A percentile compares a stretch with the other conserved stretches of the same genome.
These are phyloP conservation scores for Drosophila macrothrix DNA, from an alignment of 2,888 invertebrate species.

Conservation along the genomic window DNA sequence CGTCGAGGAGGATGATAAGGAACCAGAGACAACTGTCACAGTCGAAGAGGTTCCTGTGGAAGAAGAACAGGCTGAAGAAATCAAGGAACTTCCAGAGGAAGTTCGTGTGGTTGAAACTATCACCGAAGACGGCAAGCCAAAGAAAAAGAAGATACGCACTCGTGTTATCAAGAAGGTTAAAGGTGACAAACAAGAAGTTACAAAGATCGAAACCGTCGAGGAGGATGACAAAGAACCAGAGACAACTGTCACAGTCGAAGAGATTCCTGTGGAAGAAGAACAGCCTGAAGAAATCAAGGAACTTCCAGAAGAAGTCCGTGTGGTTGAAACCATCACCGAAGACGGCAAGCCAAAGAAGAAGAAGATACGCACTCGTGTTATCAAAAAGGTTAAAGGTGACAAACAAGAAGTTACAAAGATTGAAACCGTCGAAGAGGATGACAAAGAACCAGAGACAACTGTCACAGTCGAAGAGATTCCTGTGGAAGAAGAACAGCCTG, in stretches of 20 bases:
- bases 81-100: conserved; percentile 26
- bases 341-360: conserved; percentile 28
- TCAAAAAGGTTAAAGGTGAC: conserved; percentile 35
- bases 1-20: conserved; percentile 44
- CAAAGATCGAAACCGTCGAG: conserved; percentile 38
- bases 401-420: conserved; percentile 34
- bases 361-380: conserved; percentile 31
- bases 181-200: conserved; percentile 38
- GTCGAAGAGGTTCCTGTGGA: conserved; percentile 27
- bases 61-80: conserved; percentile 12
- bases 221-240: conserved; percentile 34
- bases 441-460: conserved; percentile 26
- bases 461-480: conserved; percentile 25
- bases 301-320: conserved; percentile 32
- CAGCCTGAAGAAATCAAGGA: conserved; percentile 20
- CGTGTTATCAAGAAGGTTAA: conserved; percentile 37
- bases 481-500: conserved; percentile 3
- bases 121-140: conserved; percentile 19
- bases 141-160: conserved; percentile 36
- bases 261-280: conserved; percentile 20
- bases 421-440: conserved; percentile 31
- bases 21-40: conserved; percentile 42
- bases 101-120: conserved; percentile 20
- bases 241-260: conserved; percentile 34
- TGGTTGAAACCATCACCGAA: conserved; percentile 18